Evolutionary conservation across 2,888 invertebrate species (phyloP).

Genomic region (Cephus nigrinus): DNA sequence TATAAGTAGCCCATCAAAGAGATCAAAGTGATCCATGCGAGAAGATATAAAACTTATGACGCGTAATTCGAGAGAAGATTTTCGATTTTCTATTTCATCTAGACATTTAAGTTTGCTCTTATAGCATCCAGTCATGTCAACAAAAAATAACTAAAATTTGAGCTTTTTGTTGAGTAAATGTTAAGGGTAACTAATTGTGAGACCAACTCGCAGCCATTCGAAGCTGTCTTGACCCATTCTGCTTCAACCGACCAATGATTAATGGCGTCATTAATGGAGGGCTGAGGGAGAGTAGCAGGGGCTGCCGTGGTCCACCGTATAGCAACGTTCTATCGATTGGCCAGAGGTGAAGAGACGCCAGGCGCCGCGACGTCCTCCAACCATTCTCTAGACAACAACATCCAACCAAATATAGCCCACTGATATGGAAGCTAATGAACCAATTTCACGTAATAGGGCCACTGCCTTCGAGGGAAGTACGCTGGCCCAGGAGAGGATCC

Average conservation of each 20-base stretch:
- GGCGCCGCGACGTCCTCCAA: slow-evolving; percentile 39
- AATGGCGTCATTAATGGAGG: slow-evolving; percentile 5
- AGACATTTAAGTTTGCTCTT: too few relatives aligned
- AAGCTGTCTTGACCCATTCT: neutral
- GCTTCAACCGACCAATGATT: neutral
- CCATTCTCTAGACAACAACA: slow-evolving; percentile 42
- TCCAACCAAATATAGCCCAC: slow-evolving; percentile 39
- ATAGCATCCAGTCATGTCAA: too few relatives aligned
- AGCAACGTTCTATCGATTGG: slow-evolving; percentile 29
- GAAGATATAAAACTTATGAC: too few relatives aligned
- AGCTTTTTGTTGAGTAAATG: slow-evolving; percentile 2
- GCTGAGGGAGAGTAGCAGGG: neutral
- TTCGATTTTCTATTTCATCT: too few relatives aligned
- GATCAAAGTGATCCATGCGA: too few relatives aligned
- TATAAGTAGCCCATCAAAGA: too few relatives aligned
- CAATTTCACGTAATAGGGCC: slow-evolving; percentile 49
- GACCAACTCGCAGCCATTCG: neutral
- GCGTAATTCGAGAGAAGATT: too few relatives aligned
- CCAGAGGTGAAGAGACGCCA: slow-evolving; percentile 33
- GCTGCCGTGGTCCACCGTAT: neutral
- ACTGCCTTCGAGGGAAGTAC: slow-evolving; percentile 26
- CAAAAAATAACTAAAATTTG: neutral
- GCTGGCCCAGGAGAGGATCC: neutral
- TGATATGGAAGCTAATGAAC: slow-evolving; percentile 49
- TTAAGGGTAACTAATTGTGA: slow-evolving; percentile 1